phyloP scores from a whole-genome alignment of 2,113 vertebrate genomes.

The Cochlearius cochlearius region DNA sequence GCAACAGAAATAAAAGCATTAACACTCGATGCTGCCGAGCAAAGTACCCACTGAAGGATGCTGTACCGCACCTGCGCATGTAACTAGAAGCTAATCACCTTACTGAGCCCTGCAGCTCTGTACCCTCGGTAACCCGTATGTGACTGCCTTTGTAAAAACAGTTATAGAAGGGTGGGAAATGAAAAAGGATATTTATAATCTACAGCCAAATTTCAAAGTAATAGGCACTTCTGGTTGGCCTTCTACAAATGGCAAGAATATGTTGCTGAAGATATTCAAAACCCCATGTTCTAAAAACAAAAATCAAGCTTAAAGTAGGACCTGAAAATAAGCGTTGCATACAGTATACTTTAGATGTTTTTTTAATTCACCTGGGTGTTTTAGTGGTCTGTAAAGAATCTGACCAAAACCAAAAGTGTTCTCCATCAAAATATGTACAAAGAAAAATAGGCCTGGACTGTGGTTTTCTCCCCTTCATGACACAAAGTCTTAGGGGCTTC shows the following conservation, averaged over 20 bases:
- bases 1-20: background rate
- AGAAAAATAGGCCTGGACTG: background rate
- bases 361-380: background rate
- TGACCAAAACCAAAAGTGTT: background rate
- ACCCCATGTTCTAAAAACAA: fast-evolving
- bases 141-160: background rate
- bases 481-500: background rate
- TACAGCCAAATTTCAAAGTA: background rate
- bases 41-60: background rate
- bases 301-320: background rate
- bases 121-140: fast-evolving
- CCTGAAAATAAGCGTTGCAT: background rate
- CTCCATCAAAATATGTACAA: background rate
- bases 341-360: background rate
- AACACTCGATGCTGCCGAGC: background rate
- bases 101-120: background rate
- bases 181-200: background rate
- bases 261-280: background rate
- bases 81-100: background rate
- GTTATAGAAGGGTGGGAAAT: background rate
- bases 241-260: background rate
- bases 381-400: background rate
- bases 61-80: background rate
- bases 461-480: background rate
- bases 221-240: background rate